Conservation (phyloP, 2,888 invertebrate genomes). For the Carcina quercana region DNA sequence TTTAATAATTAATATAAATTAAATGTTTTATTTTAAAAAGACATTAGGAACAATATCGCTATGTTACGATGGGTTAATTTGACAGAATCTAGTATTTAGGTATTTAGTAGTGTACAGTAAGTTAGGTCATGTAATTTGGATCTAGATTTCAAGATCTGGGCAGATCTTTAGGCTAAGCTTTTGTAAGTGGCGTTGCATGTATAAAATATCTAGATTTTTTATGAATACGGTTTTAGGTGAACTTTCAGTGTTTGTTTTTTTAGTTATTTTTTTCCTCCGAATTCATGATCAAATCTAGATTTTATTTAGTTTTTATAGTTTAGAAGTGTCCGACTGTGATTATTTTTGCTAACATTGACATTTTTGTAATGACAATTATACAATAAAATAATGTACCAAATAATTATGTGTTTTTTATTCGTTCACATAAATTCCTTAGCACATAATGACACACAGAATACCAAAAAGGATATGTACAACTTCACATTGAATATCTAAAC, state of each 20-base stretch:
- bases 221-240: conserved; percentile 10
- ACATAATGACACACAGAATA: too few species aligned
- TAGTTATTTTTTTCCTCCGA: too few species aligned
- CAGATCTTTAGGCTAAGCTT: conserved; percentile 16
- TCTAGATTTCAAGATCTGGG: conserved; percentile 10
- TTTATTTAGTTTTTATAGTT: conserved; percentile 26
- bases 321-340: conserved; percentile 71
- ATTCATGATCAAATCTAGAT: conserved; percentile 17
- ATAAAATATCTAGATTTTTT: conserved; percentile 18
- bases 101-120: conserved; percentile 31
- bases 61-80: conserved; percentile 7
- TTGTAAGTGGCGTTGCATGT: conserved; percentile 22
- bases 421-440: too few species aligned
- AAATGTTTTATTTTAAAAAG: conserved; percentile 10
- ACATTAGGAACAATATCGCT: conserved; percentile 7
- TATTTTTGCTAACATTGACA: conserved; percentile 74
- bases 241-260: conserved; percentile 7
- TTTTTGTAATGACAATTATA: conserved; percentile 72
- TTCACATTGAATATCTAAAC: too few species aligned
- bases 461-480: too few species aligned
- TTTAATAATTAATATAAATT: conserved; percentile 10
- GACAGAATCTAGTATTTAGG: conserved; percentile 16
- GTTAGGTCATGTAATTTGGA: conserved; percentile 22
- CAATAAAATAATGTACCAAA: conserved; percentile 70
- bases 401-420: conserved; percentile 23